Percentiles rank a stretch among this genome's conserved stretches.
Conservation (phyloP, 2,888 invertebrate genomes). For the Coremacera marginata region DNA sequence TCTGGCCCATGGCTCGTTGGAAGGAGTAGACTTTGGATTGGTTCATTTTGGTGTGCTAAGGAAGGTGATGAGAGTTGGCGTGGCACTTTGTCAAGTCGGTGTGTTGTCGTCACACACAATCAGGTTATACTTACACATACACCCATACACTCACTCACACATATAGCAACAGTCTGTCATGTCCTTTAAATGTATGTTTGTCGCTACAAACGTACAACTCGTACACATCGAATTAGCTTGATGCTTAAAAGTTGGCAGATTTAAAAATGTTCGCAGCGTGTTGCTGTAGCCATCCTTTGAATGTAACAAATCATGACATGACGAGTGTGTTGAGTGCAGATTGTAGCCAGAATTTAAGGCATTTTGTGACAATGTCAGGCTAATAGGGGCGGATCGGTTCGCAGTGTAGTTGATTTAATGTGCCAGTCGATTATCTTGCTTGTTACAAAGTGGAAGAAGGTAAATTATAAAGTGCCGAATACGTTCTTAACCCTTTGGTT, state of each 20-base stretch:
- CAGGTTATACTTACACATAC: not conserved
- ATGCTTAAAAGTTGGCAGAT: not conserved
- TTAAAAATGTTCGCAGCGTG: not conserved
- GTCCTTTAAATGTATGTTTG: not conserved
- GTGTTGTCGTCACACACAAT: slow-evolving; percentile 5
- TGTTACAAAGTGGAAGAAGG: too few species aligned
- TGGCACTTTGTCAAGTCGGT: not conserved
- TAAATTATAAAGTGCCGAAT: too few species aligned
- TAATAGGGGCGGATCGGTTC: not conserved
- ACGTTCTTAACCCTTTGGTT: too few species aligned
- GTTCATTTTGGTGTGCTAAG: too few species aligned
- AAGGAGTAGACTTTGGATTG: too few species aligned
- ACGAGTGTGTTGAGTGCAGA: too few species aligned
- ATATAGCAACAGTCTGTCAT: not conserved
- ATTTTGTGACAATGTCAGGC: too few species aligned
- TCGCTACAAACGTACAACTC: not conserved
- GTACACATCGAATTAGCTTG: not conserved
- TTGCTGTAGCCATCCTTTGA: too few species aligned
- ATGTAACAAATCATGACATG: too few species aligned
- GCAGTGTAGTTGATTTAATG: too few species aligned
- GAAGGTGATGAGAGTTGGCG: not conserved
- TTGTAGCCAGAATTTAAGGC: too few species aligned
- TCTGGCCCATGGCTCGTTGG: not conserved
- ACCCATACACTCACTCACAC: not conserved
- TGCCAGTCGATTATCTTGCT: too few species aligned